phyloP scores from a whole-genome alignment of 2,888 invertebrate species.

The Ophion slaviceki region DNA sequence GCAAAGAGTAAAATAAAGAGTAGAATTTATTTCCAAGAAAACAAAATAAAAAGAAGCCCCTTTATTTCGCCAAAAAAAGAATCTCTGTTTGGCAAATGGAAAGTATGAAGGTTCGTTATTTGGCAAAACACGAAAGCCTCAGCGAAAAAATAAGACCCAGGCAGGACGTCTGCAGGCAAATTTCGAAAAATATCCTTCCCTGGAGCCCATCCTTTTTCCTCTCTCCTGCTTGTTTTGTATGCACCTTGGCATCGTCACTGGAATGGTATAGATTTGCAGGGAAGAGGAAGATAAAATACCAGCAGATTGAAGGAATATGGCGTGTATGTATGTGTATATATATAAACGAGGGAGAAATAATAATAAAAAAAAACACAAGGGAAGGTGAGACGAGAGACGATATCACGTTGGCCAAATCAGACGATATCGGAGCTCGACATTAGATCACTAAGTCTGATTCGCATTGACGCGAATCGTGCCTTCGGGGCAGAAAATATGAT shows the following conservation, averaged over 20 bases:
- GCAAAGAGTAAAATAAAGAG: too few species aligned
- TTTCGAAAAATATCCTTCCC: slow-evolving; percentile 3
- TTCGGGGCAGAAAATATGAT: slow-evolving; percentile 83
- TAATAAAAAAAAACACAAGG: slow-evolving; percentile 34
- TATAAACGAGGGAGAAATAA: slow-evolving; percentile 34
- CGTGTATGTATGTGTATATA: slow-evolving; percentile 1
- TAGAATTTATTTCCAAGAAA: too few species aligned
- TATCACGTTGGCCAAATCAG: slow-evolving; percentile 79
- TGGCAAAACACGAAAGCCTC: too few species aligned
- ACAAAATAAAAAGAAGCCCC: too few species aligned
- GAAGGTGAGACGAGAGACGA: slow-evolving; percentile 40
- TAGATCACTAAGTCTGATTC: slow-evolving; percentile 83
- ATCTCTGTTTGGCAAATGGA: too few species aligned
- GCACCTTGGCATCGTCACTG: slow-evolving; percentile 33
- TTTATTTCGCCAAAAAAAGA: too few species aligned
- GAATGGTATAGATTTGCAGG: slow-evolving; percentile 28
- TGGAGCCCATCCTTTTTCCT: not conserved
- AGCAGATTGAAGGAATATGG: slow-evolving; percentile 45
- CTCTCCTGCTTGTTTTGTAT: slow-evolving; percentile 28
- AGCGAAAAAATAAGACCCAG: too few species aligned
- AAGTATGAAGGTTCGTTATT: too few species aligned
- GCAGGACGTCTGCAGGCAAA: too few species aligned
- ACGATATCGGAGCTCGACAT: slow-evolving; percentile 81
- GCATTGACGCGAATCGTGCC: slow-evolving; percentile 83
- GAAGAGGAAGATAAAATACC: slow-evolving; percentile 15